These are phyloP conservation scores for Euwallacea similis DNA, from an alignment of 1,140 invertebrate species.

Conservation along the genomic window DNA sequence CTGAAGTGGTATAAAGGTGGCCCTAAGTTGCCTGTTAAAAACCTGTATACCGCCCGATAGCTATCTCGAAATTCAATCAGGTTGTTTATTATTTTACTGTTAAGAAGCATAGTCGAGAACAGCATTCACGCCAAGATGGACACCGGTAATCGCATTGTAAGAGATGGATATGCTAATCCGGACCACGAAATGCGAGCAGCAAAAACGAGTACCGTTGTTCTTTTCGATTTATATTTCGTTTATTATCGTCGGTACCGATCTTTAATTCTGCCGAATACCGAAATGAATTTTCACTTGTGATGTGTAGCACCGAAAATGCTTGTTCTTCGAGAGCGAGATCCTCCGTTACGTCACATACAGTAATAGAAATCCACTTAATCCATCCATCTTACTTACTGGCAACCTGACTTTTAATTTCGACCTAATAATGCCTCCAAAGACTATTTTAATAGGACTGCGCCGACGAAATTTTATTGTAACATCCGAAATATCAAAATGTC, in stretches of 20 bases:
- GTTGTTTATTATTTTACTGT: constrained; percentile 29
- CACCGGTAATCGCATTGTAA: constrained; percentile 24
- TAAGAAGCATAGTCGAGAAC: constrained; percentile 28
- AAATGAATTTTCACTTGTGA: constrained; percentile 1
- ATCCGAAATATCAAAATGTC: constrained; percentile 20
- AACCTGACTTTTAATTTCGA: constrained; percentile 25
- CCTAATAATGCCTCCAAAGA: constrained; percentile 12
- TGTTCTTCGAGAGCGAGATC: too few relatives aligned
- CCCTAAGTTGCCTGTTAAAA: background rate
- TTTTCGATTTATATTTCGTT: constrained; percentile 13
- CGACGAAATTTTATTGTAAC: constrained; percentile 24
- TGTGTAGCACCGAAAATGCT: too few relatives aligned
- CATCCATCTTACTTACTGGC: constrained; percentile 21
- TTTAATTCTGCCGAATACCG: constrained; percentile 6
- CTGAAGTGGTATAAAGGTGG: too few relatives aligned
- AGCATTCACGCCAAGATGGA: constrained; percentile 13
- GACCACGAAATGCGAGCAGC: constrained; percentile 13
- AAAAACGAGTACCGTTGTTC: constrained; percentile 27
- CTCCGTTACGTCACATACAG: too few relatives aligned
- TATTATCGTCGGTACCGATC: background rate
- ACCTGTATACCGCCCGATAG: background rate
- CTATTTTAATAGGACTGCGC: constrained; percentile 11
- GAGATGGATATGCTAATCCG: constrained; percentile 28
- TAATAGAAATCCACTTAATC: constrained; percentile 24
- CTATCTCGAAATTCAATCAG: constrained; percentile 28